Evolutionary conservation across 2,888 invertebrate species (phyloP).

Genomic region (Troilus luridus): DNA sequence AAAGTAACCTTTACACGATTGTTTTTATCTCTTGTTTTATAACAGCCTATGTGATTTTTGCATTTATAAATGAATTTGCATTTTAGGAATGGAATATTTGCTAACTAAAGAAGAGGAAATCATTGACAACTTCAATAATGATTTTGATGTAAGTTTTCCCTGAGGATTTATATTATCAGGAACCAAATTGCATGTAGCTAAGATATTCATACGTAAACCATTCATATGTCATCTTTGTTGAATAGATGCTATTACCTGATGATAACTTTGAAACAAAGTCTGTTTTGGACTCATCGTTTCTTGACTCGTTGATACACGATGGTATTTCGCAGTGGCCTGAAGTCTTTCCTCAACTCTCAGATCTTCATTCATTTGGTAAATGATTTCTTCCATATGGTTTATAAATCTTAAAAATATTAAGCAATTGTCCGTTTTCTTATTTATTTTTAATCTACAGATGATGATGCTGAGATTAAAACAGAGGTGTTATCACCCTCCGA

Average conservation of each 20-base stretch:
- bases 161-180: neutral
- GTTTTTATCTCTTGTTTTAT: constrained; percentile 26
- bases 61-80: constrained; percentile 39
- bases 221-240: neutral
- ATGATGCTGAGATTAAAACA: constrained; percentile 59
- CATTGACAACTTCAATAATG: constrained; percentile 66
- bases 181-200: neutral
- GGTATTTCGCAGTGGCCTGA: constrained; percentile 54
- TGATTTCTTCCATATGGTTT: neutral
- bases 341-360: constrained; percentile 57
- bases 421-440: neutral
- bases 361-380: constrained; percentile 52
- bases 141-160: constrained; percentile 65
- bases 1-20: constrained; percentile 30
- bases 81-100: constrained; percentile 66
- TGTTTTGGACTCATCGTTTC: constrained; percentile 54
- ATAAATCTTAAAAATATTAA: neutral
- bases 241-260: constrained; percentile 54
- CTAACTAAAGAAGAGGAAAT: constrained; percentile 65
- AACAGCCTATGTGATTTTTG: neutral
- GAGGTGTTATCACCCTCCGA: constrained; percentile 60
- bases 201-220: neutral
- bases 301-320: constrained; percentile 60
- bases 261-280: constrained; percentile 55
- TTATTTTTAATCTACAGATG: constrained; percentile 44